phyloP scores from a whole-genome alignment of 2,113 vertebrate genomes.

The Protobothrops flavoviridis region DNA sequence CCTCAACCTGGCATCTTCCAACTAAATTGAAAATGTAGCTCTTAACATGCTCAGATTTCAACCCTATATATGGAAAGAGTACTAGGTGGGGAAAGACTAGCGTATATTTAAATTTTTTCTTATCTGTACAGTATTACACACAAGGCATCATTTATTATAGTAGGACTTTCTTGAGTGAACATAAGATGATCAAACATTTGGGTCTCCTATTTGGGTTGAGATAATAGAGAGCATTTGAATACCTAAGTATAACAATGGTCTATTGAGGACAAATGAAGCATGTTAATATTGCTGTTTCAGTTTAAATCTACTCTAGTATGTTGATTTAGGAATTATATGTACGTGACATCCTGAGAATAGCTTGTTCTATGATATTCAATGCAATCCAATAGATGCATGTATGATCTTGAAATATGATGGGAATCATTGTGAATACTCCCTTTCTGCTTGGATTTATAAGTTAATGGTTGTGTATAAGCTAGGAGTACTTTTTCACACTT shows the following conservation, averaged over 20 bases:
- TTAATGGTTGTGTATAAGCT: neutral
- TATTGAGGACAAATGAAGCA: neutral
- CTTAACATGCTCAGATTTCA: neutral
- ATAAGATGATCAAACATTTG: neutral
- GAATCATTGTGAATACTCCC: neutral
- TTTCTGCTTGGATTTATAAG: neutral
- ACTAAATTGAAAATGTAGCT: neutral
- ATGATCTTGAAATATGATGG: neutral
- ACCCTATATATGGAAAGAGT: neutral
- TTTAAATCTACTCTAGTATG: neutral
- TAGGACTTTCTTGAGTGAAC: neutral
- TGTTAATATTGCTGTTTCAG: neutral
- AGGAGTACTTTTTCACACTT: neutral
- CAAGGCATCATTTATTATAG: neutral
- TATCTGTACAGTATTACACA: neutral
- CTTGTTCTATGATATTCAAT: neutral
- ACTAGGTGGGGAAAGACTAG: neutral
- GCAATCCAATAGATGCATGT: neutral
- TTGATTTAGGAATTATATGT: neutral
- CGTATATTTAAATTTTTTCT: neutral
- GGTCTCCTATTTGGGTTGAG: neutral
- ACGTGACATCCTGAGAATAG: neutral
- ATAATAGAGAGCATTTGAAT: neutral
- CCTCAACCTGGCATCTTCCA: neutral
- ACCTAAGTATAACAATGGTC: neutral